These are phyloP conservation scores for Drosophila nr. perissopoda DNA, from an alignment of 2,888 invertebrate species.

Conservation along the genomic window DNA sequence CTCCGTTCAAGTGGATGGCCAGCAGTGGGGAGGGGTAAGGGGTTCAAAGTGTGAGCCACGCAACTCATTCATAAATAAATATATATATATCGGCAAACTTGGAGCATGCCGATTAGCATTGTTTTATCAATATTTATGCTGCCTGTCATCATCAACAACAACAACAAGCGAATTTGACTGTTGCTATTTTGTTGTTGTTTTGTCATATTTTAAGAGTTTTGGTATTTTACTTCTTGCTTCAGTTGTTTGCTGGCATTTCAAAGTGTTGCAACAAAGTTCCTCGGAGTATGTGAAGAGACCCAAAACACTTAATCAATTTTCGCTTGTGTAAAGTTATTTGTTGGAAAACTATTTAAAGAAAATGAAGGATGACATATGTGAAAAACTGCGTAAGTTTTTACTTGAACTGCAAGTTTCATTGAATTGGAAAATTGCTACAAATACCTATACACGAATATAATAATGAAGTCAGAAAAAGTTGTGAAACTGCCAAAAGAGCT, in stretches of 20 bases:
- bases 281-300: neutral
- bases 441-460: neutral
- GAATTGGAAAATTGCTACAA: neutral
- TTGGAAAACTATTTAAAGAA: neutral
- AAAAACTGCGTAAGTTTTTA: constrained; percentile 37
- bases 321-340: neutral
- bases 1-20: constrained; percentile 9
- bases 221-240: constrained; percentile 29
- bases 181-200: constrained; percentile 48
- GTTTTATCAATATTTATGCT: constrained; percentile 84
- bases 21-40: too few relatives aligned
- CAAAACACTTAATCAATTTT: neutral
- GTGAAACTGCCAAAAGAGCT: neutral
- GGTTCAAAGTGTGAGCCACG: constrained; percentile 7
- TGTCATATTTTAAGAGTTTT: constrained; percentile 36
- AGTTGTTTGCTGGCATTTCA: constrained; percentile 60
- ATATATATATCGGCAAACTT: constrained; percentile 36
- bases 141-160: constrained; percentile 37
- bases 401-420: neutral
- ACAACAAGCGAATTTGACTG: constrained; percentile 38
- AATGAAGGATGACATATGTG: constrained; percentile 36
- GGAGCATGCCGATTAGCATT: constrained; percentile 73
- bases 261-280: constrained; percentile 24
- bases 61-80: constrained; percentile 61
- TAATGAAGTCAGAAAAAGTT: neutral